A percentile compares a stretch with the other conserved stretches of the same genome.
These are phyloP conservation scores for Stegophylla sp. DNA, from an alignment of 2,888 invertebrate genomes.

Conservation along the genomic window DNA sequence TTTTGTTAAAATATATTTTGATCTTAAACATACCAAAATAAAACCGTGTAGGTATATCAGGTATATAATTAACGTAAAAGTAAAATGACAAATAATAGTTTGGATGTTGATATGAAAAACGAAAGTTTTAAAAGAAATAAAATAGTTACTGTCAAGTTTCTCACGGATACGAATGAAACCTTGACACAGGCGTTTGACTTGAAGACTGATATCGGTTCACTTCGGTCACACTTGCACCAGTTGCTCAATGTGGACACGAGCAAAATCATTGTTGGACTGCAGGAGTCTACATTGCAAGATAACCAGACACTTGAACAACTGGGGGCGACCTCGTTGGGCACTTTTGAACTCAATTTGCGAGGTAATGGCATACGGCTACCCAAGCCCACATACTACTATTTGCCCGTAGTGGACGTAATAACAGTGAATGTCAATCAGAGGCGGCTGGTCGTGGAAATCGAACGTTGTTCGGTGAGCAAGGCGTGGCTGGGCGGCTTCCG, in stretches of 20 bases:
- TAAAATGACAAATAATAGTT: not conserved
- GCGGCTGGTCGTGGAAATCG: constrained; percentile 67
- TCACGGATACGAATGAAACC: constrained; percentile 60
- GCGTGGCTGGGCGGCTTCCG: constrained; percentile 83
- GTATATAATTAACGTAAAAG: not conserved
- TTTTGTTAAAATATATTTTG: not conserved
- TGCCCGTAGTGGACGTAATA: constrained; percentile 67
- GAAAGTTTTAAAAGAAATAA: constrained; percentile 20
- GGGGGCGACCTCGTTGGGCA: constrained; percentile 63
- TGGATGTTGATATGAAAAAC: not conserved
- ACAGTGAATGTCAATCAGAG: constrained; percentile 68
- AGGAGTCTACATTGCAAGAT: constrained; percentile 62
- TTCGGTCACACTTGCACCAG: constrained; percentile 61
- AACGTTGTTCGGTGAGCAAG: constrained; percentile 71
- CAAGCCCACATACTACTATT: constrained; percentile 56
- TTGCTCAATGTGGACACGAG: constrained; percentile 61
- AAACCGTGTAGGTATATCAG: too few relatives aligned
- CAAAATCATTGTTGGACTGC: constrained; percentile 62
- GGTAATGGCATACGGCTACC: constrained; percentile 14
- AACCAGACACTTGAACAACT: constrained; percentile 63
- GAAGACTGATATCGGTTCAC: constrained; percentile 61
- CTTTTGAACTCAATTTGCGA: constrained; percentile 61
- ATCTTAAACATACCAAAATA: not conserved
- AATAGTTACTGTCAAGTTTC: constrained; percentile 62
- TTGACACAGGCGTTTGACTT: constrained; percentile 62